Evolutionary conservation across 1,140 invertebrate species (phyloP).

Genomic region (Pseudomyrmex gracilis): DNA sequence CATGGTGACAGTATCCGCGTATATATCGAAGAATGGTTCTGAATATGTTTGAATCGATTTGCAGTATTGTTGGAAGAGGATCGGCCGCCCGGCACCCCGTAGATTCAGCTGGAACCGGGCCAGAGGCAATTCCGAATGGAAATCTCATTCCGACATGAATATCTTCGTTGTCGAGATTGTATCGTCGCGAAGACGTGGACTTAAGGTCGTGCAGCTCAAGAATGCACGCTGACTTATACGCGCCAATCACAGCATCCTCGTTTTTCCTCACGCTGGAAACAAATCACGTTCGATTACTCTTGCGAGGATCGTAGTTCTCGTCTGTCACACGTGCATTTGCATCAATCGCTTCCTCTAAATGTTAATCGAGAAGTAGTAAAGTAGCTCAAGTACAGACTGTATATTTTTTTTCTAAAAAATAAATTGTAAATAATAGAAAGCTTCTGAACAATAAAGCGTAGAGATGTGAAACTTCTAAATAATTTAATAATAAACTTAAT

Average conservation of each 20-base stretch:
- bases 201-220: slow-evolving; percentile 60
- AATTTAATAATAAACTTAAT: too few species aligned
- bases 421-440: too few species aligned
- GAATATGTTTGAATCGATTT: slow-evolving; percentile 84
- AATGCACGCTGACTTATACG: slow-evolving; percentile 53
- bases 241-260: slow-evolving; percentile 71
- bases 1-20: slow-evolving; percentile 74
- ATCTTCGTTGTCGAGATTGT: slow-evolving; percentile 71
- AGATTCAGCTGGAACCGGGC: slow-evolving; percentile 74
- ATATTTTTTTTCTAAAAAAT: too few species aligned
- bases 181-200: slow-evolving; percentile 60
- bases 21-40: slow-evolving; percentile 79
- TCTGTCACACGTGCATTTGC: slow-evolving; percentile 41
- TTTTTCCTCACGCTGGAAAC: slow-evolving; percentile 55
- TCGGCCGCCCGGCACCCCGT: slow-evolving; percentile 25
- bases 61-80: slow-evolving; percentile 66
- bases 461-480: too few species aligned
- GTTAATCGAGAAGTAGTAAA: slow-evolving; percentile 22
- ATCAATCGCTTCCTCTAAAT: slow-evolving; percentile 51
- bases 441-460: too few species aligned
- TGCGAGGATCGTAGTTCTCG: neutral
- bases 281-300: slow-evolving; percentile 50
- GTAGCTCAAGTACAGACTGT: neutral
- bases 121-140: slow-evolving; percentile 80
- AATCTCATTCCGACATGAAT: slow-evolving; percentile 77